These are phyloP conservation scores for Chrysochloris asiatica DNA, from an alignment of 2,113 vertebrate species.

Conservation along the genomic window DNA sequence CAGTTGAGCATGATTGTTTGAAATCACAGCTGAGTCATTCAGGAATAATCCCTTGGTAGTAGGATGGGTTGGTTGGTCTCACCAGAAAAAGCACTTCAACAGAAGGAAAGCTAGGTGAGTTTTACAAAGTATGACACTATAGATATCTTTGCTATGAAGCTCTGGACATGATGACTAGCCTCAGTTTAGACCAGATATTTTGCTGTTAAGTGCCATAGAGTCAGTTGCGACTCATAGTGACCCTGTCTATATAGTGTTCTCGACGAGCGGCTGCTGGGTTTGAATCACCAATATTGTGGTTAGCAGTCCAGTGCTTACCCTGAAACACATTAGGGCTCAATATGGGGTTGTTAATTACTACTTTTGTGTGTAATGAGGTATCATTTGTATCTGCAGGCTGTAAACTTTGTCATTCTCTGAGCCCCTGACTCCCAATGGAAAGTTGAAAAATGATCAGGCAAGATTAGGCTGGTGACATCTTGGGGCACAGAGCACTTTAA, in stretches of 20 bases:
- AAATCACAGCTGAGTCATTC: slow-evolving; percentile 81
- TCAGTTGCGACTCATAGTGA: too few relatives aligned
- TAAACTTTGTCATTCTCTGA: background rate
- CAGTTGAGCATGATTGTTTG: slow-evolving; percentile 78
- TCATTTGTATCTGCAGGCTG: slow-evolving; percentile 9
- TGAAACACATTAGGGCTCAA: background rate
- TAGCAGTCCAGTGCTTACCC: too few relatives aligned
- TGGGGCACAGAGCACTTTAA: background rate
- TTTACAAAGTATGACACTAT: background rate
- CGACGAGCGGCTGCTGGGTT: too few relatives aligned
- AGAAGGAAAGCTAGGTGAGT: background rate
- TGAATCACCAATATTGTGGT: too few relatives aligned
- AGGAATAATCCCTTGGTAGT: slow-evolving; percentile 76
- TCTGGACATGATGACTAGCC: background rate
- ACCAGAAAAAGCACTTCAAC: background rate
- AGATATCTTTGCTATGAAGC: background rate
- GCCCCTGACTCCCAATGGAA: background rate
- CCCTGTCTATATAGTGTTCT: too few relatives aligned
- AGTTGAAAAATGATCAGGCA: slow-evolving; percentile 27
- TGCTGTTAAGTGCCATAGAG: too few relatives aligned
- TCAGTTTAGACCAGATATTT: background rate
- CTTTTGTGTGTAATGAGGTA: slow-evolving; percentile 1
- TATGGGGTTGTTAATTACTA: too few relatives aligned
- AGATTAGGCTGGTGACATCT: background rate
- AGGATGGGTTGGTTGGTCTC: background rate